These are phyloP conservation scores for Dinomys branickii DNA, from an alignment of 2,113 vertebrate genomes.

Conservation along the genomic window DNA sequence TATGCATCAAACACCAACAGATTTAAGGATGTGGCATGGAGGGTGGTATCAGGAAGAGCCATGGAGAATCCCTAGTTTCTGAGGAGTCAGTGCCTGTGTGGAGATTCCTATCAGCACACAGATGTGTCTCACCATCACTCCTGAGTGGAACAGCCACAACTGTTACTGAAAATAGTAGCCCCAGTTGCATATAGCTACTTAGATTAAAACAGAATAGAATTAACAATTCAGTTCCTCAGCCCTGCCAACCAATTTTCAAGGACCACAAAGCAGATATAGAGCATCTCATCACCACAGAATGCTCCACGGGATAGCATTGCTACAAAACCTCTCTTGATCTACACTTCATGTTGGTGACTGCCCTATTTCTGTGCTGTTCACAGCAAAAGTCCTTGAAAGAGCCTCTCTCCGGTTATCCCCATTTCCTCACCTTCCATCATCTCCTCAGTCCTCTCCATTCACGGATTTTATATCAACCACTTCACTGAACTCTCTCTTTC, in stretches of 20 bases:
- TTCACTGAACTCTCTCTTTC: neutral
- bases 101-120: neutral
- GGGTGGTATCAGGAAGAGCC: neutral
- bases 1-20: neutral
- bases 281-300: neutral
- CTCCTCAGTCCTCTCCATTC: neutral
- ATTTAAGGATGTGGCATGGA: neutral
- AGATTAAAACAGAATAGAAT: slow-evolving; percentile 24
- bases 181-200: neutral
- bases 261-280: neutral
- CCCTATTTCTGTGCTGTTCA: neutral
- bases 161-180: neutral
- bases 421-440: neutral
- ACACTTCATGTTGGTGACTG: no score
- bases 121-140: neutral
- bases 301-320: neutral
- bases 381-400: neutral
- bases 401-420: neutral
- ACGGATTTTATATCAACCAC: neutral
- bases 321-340: neutral
- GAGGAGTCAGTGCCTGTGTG: neutral
- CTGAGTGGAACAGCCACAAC: neutral
- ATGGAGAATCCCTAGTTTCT: neutral
- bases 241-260: neutral
- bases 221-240: neutral